Percentiles rank a stretch among this genome's conserved stretches.
phyloP scores from a whole-genome alignment of 1,140 invertebrate genomes.

The Trissolcus basalis region DNA sequence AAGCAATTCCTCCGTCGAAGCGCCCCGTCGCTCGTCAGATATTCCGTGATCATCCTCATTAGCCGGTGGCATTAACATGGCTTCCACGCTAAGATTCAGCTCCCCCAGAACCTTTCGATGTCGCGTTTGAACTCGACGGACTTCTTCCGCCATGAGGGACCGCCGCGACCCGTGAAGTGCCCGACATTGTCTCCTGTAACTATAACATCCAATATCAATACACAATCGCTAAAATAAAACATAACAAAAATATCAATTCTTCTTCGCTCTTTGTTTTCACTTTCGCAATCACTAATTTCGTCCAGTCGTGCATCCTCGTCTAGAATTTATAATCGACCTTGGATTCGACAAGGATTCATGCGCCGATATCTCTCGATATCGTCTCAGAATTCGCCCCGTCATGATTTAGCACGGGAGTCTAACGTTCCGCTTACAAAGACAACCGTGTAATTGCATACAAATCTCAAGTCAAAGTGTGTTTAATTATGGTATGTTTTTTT shows the following conservation, averaged over 20 bases:
- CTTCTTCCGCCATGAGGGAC: slow-evolving; percentile 86
- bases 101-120: slow-evolving; percentile 89
- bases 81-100: slow-evolving; percentile 90
- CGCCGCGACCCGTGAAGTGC: slow-evolving; percentile 68
- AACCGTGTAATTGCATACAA: slow-evolving; percentile 24
- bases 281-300: too few species aligned
- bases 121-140: slow-evolving; percentile 84
- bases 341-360: slow-evolving; percentile 28
- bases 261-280: too few species aligned
- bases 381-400: slow-evolving; percentile 15
- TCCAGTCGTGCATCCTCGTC: too few species aligned
- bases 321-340: slow-evolving; percentile 4
- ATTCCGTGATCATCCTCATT: slow-evolving; percentile 71
- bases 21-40: slow-evolving; percentile 51
- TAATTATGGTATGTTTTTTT: slow-evolving; percentile 21
- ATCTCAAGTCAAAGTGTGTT: slow-evolving; percentile 6
- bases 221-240: too few species aligned
- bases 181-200: slow-evolving; percentile 69
- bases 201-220: too few species aligned
- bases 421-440: slow-evolving; percentile 10
- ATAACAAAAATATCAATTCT: too few species aligned
- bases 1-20: slow-evolving; percentile 80
- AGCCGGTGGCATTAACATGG: slow-evolving; percentile 87
- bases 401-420: slow-evolving; percentile 2
- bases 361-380: slow-evolving; percentile 9